A percentile compares a stretch with the other conserved stretches of the same genome.
Conservation (phyloP, 2,113 vertebrate species). For the Bothrops jararaca region DNA sequence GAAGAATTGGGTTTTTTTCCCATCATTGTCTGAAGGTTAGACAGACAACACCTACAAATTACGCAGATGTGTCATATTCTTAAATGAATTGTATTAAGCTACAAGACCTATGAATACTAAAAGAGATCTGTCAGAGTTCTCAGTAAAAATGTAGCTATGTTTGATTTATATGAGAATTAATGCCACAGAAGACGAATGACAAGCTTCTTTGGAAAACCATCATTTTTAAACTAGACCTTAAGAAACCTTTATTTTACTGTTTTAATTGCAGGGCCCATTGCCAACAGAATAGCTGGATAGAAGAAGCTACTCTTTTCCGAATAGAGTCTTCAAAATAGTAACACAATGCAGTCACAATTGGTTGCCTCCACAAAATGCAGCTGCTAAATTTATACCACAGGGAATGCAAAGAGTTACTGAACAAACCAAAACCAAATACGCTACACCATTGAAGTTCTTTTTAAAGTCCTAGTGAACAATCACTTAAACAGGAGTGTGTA, state of each 20-base stretch:
- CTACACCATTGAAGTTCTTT: not conserved
- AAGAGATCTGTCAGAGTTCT: slow-evolving; percentile 56
- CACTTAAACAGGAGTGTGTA: not conserved
- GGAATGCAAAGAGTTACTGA: not conserved
- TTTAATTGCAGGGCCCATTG: slow-evolving; percentile 5
- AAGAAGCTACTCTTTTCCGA: slow-evolving; percentile 19
- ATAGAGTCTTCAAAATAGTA: slow-evolving; percentile 2
- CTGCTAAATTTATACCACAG: not conserved
- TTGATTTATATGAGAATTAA: slow-evolving; percentile 35
- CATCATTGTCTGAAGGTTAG: slow-evolving; percentile 67
- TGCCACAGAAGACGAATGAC: slow-evolving; percentile 18
- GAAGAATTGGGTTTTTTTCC: slow-evolving; percentile 55
- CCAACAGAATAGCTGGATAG: not conserved
- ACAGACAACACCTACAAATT: slow-evolving; percentile 69
- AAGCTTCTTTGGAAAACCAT: slow-evolving; percentile 29
- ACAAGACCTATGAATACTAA: slow-evolving; percentile 64
- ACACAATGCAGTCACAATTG: not conserved
- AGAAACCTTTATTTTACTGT: slow-evolving; percentile 22
- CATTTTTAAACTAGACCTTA: slow-evolving; percentile 9
- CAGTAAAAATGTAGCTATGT: slow-evolving; percentile 45
- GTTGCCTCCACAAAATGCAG: not conserved
- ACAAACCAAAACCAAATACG: not conserved
- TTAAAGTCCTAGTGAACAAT: not conserved
- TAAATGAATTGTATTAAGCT: slow-evolving; percentile 67
- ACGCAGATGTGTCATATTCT: slow-evolving; percentile 58